phyloP scores from a whole-genome alignment of 2,888 invertebrate genomes.

The Trachelus iudaicus region DNA sequence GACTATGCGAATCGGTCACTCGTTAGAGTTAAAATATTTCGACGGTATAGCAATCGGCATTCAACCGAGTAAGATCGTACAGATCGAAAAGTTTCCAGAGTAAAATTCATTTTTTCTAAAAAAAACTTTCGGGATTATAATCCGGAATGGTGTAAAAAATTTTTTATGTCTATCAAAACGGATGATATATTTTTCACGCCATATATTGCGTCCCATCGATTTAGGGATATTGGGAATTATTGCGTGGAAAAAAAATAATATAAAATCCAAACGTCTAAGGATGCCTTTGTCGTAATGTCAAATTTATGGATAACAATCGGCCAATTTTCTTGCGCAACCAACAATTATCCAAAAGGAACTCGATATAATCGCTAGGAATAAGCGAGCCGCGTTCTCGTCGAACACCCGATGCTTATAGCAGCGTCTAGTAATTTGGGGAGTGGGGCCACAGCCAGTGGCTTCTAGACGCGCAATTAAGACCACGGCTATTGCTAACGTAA shows the following conservation, averaged over 20 bases:
- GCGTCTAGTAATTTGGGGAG: slow-evolving; percentile 50
- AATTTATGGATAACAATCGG: slow-evolving; percentile 51
- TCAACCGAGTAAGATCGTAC: not conserved
- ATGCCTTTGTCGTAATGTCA: slow-evolving; percentile 45
- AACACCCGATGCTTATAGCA: slow-evolving; percentile 54
- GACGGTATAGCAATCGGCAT: not conserved
- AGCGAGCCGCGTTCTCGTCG: slow-evolving; percentile 29
- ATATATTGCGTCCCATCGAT: not conserved
- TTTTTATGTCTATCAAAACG: not conserved
- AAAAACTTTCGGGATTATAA: too few species aligned
- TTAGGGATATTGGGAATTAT: not conserved
- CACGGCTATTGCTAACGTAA: slow-evolving; percentile 37
- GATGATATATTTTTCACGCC: too few species aligned
- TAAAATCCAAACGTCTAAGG: slow-evolving; percentile 11
- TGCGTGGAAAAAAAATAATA: not conserved
- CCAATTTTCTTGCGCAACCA: slow-evolving; percentile 48
- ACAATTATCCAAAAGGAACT: slow-evolving; percentile 49
- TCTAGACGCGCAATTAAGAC: slow-evolving; percentile 47
- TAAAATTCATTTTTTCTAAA: not conserved
- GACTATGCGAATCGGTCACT: not conserved
- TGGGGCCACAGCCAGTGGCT: slow-evolving; percentile 22
- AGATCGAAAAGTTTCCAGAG: not conserved
- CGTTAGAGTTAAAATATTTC: not conserved
- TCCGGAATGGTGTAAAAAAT: not conserved
- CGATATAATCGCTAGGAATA: slow-evolving; percentile 52